Percentiles rank a stretch among this genome's conserved stretches.
Conservation (phyloP, 2,888 invertebrate genomes). For the Julus scanicus region DNA sequence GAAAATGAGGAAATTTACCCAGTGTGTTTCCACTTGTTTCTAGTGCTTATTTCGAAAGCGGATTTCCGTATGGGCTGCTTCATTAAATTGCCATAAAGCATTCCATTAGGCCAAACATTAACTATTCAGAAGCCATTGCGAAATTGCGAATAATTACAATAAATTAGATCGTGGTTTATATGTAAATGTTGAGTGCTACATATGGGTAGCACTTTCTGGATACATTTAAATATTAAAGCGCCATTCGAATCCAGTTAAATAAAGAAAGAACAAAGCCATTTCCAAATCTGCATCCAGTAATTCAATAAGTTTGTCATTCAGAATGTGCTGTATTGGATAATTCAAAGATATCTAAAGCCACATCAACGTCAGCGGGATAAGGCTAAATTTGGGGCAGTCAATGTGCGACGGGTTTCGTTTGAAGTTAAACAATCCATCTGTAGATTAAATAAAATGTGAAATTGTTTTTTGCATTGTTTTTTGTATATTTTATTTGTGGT, state of each 20-base stretch:
- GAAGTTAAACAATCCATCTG: too few relatives aligned
- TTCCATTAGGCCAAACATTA: neutral
- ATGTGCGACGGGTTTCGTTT: too few relatives aligned
- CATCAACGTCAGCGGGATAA: neutral
- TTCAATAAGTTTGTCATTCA: conserved; percentile 14
- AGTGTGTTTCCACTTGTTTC: neutral
- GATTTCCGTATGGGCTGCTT: neutral
- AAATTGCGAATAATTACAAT: conserved; percentile 9
- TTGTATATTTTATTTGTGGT: too few relatives aligned
- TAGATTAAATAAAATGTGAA: too few relatives aligned
- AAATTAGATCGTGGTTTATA: neutral
- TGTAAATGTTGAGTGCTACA: neutral
- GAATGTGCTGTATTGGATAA: neutral
- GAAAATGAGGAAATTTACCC: neutral
- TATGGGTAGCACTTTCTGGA: neutral
- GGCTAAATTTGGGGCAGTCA: too few relatives aligned
- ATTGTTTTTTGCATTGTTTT: too few relatives aligned
- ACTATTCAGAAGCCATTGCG: conserved; percentile 1
- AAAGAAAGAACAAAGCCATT: neutral
- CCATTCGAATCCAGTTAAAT: neutral
- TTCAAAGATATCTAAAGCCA: neutral
- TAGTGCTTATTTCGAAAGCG: neutral
- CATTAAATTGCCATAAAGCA: neutral
- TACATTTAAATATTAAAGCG: neutral
- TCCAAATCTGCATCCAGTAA: neutral